These are phyloP conservation scores for Hydrochoerus hydrochaeris DNA, from an alignment of 2,113 vertebrate species.

Conservation along the genomic window DNA sequence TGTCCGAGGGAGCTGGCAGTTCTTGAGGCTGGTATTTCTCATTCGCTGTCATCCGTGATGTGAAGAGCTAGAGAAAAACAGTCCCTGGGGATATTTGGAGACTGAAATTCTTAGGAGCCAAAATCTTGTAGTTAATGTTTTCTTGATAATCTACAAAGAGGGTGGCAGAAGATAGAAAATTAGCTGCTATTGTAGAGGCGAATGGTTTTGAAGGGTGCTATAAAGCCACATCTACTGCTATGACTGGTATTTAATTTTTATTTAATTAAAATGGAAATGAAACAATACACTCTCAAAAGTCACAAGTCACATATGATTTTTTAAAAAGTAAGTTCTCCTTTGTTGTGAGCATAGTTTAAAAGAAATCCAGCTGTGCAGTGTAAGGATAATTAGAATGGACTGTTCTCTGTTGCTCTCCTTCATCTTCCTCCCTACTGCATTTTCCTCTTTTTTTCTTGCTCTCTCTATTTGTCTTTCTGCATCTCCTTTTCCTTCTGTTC, in stretches of 20 bases:
- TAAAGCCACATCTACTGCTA: conserved; percentile 5
- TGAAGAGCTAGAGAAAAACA: background rate
- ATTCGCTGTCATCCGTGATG: background rate
- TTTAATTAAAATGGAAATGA: conserved; percentile 52
- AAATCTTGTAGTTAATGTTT: background rate
- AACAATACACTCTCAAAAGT: conserved; percentile 23
- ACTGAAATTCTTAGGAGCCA: background rate
- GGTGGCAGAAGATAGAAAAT: background rate
- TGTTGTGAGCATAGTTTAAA: conserved; percentile 13
- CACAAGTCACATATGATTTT: background rate
- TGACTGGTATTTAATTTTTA: conserved; percentile 59
- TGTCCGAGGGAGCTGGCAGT: background rate
- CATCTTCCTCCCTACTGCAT: background rate
- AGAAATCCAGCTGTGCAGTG: conserved; percentile 21
- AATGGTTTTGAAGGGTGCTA: conserved; percentile 43
- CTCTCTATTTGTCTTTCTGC: background rate
- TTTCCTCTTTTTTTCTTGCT: background rate
- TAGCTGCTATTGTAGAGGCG: background rate
- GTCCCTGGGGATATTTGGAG: background rate
- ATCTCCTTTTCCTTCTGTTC: background rate
- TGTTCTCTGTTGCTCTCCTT: background rate
- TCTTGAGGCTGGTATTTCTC: background rate
- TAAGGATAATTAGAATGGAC: background rate
- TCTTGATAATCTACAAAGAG: conserved; percentile 4
- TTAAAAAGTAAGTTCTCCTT: background rate